phyloP scores from a whole-genome alignment of 2,888 invertebrate species.

The Dasysyrphus albostriatus region DNA sequence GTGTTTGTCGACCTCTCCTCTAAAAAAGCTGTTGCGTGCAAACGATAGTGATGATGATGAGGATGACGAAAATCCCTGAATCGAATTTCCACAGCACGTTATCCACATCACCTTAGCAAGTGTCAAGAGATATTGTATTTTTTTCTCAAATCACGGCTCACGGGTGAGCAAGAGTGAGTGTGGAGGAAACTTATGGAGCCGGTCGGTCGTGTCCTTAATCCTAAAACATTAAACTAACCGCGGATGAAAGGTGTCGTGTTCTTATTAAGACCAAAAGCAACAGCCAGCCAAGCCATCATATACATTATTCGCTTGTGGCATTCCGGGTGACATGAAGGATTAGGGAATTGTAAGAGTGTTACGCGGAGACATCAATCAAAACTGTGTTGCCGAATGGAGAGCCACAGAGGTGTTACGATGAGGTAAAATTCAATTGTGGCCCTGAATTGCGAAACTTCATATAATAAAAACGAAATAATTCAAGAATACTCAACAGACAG shows the following conservation, averaged over 20 bases:
- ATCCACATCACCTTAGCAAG: constrained; percentile 61
- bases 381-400: not conserved
- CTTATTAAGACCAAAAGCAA: constrained; percentile 63
- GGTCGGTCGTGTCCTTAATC: constrained; percentile 56
- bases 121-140: constrained; percentile 55
- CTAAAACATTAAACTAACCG: constrained; percentile 54
- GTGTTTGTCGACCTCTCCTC: not conserved
- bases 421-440: constrained; percentile 43
- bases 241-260: constrained; percentile 68
- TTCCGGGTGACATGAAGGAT: constrained; percentile 48
- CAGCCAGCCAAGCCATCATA: not conserved
- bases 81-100: constrained; percentile 60
- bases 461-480: constrained; percentile 1
- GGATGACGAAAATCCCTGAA: constrained; percentile 47
- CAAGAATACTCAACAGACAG: not conserved
- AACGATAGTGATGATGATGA: constrained; percentile 27
- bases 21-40: constrained; percentile 59
- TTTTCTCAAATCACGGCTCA: constrained; percentile 24
- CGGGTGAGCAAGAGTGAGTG: not conserved
- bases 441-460: not conserved
- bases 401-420: constrained; percentile 1
- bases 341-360: constrained; percentile 53
- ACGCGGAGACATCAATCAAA: constrained; percentile 73
- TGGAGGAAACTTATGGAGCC: not conserved
- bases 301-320: constrained; percentile 20